These are phyloP conservation scores for Macroglossus sobrinus DNA, from an alignment of 2,113 vertebrate species.

Conservation along the genomic window DNA sequence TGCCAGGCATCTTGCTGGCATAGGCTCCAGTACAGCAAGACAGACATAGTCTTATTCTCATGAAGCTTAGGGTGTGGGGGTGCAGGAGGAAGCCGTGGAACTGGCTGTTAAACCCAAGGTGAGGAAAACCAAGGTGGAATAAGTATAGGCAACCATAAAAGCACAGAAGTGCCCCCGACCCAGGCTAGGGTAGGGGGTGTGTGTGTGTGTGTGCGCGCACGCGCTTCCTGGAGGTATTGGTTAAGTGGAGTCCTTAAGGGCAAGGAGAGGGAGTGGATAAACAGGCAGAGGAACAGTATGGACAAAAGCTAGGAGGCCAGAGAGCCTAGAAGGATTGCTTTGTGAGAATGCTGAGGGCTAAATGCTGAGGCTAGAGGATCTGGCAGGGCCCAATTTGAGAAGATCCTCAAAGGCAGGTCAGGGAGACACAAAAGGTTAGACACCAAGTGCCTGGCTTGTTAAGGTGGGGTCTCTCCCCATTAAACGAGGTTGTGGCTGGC, in stretches of 20 bases:
- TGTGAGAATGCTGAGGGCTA: neutral
- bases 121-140: neutral
- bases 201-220: too few relatives aligned
- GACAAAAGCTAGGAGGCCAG: neutral
- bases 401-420: neutral
- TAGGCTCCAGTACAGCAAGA: neutral
- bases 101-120: neutral
- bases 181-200: neutral
- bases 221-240: conserved; percentile 14
- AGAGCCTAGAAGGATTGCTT: neutral
- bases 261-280: neutral
- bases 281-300: neutral
- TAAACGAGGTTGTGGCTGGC: neutral
- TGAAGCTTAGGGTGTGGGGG: neutral
- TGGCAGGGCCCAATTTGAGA: neutral
- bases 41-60: neutral
- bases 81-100: neutral
- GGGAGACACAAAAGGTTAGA: neutral
- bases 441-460: neutral
- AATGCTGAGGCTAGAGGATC: neutral
- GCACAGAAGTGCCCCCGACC: neutral
- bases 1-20: neutral
- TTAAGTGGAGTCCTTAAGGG: neutral
- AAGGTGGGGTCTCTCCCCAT: neutral
- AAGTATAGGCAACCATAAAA: neutral